Percentiles rank a stretch among this genome's conserved stretches.
Conservation (phyloP, 1,140 invertebrate species). For the Spodoptera litura region DNA sequence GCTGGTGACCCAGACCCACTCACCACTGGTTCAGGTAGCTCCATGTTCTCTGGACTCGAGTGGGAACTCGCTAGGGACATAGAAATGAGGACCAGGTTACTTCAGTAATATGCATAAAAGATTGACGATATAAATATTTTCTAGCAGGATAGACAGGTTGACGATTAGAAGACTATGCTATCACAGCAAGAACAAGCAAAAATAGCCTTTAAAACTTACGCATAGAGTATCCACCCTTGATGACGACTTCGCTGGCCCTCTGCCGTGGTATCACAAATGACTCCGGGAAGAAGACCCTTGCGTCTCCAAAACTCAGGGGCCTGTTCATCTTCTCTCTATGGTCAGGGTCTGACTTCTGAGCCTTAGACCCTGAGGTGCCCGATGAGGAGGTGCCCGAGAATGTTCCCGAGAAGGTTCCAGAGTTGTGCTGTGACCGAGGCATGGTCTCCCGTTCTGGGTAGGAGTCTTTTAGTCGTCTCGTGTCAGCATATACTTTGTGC, state of each 20-base stretch:
- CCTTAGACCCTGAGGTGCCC: constrained; percentile 81
- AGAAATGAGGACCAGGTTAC: background rate
- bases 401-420: constrained; percentile 69
- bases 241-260: constrained; percentile 70
- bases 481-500: constrained; percentile 77
- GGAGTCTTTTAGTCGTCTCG: constrained; percentile 69
- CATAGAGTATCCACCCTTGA: constrained; percentile 76
- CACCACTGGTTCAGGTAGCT: constrained; percentile 61
- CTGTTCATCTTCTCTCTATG: constrained; percentile 67
- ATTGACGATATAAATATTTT: background rate
- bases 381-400: constrained; percentile 84
- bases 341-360: constrained; percentile 73
- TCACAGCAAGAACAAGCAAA: background rate
- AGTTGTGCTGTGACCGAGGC: constrained; percentile 67
- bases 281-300: constrained; percentile 82
- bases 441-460: constrained; percentile 67
- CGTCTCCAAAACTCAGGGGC: constrained; percentile 76
- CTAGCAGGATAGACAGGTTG: background rate
- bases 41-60: constrained; percentile 69
- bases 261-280: constrained; percentile 80
- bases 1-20: constrained; percentile 68
- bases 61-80: constrained; percentile 71
- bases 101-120: background rate
- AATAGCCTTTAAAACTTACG: constrained; percentile 64
- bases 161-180: background rate